These are phyloP conservation scores for Dusona sp. DNA, from an alignment of 2,888 invertebrate species.

Conservation along the genomic window DNA sequence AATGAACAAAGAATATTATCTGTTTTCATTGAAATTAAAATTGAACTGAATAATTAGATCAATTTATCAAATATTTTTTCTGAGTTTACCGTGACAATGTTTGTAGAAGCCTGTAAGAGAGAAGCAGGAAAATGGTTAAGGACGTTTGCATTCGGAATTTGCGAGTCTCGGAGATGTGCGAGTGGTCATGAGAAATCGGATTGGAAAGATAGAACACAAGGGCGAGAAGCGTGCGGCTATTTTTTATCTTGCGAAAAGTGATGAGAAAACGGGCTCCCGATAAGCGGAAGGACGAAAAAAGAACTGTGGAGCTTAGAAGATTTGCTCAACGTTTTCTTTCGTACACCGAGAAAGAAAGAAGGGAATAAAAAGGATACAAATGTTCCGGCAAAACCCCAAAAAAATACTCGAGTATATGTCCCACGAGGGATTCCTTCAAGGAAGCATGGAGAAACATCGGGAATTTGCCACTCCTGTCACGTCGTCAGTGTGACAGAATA, in stretches of 20 bases:
- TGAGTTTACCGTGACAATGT: background rate
- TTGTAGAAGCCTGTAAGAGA: background rate
- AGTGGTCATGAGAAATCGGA: conserved; percentile 51
- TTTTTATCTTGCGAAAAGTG: conserved; percentile 24
- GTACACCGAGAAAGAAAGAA: background rate
- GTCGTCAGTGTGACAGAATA: conserved; percentile 47
- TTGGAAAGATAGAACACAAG: conserved; percentile 21
- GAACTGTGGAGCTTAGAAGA: background rate
- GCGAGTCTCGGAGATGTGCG: background rate
- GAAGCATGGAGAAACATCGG: conserved; percentile 18
- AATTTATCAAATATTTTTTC: background rate
- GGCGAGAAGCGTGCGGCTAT: conserved; percentile 7
- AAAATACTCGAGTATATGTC: conserved; percentile 40
- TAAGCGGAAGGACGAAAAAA: background rate
- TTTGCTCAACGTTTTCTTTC: background rate
- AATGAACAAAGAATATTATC: background rate
- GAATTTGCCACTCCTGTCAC: conserved; percentile 52
- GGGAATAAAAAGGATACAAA: conserved; percentile 7
- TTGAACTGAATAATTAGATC: background rate
- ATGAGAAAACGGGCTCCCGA: conserved; percentile 12
- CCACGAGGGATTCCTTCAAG: conserved; percentile 27
- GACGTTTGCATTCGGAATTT: background rate
- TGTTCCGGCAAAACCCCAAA: background rate
- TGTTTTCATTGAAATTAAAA: background rate
- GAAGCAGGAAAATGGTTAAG: background rate